Conservation (phyloP, 2,113 vertebrate genomes). For the Reinhardtius hippoglossoides region DNA sequence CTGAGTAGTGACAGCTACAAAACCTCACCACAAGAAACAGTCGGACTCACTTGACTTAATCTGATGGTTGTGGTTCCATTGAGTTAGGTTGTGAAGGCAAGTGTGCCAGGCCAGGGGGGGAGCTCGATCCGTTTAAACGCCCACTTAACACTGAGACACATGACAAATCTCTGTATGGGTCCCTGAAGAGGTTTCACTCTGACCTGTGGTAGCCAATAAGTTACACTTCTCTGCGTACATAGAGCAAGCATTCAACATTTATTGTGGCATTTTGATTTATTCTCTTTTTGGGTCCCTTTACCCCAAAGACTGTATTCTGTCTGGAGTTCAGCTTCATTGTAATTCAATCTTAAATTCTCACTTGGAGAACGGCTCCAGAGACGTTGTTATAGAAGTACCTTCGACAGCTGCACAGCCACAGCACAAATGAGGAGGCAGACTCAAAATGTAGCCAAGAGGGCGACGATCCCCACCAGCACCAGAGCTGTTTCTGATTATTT, state of each 20-base stretch:
- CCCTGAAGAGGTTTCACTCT: conserved; percentile 60
- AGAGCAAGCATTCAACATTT: conserved; percentile 66
- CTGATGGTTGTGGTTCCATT: conserved; percentile 46
- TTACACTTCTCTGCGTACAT: conserved; percentile 23
- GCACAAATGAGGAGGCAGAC: conserved; percentile 46
- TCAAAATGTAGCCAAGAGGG: conserved; percentile 2
- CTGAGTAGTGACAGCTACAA: conserved; percentile 24
- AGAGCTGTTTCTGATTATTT: conserved; percentile 32
- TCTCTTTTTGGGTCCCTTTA: conserved; percentile 46
- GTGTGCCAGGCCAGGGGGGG: conserved; percentile 53
- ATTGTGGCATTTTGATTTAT: conserved; percentile 64
- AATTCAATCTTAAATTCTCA: conserved; percentile 52
- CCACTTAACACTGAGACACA: conserved; percentile 63
- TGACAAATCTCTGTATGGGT: conserved; percentile 70
- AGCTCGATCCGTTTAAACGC: conserved; percentile 56
- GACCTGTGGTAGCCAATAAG: conserved; percentile 45
- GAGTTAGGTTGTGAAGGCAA: conserved; percentile 59
- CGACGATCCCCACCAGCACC: conserved; percentile 27
- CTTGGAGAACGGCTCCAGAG: conserved; percentile 31
- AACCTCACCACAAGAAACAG: conserved; percentile 30
- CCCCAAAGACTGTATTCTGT: conserved; percentile 21
- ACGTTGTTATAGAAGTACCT: conserved; percentile 32
- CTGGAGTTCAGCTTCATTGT: conserved; percentile 50
- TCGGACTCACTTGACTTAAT: conserved; percentile 38
- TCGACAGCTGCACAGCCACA: conserved; percentile 19